These are phyloP conservation scores for Actinemys pallida DNA, from an alignment of 2,113 vertebrate species.

Conservation along the genomic window DNA sequence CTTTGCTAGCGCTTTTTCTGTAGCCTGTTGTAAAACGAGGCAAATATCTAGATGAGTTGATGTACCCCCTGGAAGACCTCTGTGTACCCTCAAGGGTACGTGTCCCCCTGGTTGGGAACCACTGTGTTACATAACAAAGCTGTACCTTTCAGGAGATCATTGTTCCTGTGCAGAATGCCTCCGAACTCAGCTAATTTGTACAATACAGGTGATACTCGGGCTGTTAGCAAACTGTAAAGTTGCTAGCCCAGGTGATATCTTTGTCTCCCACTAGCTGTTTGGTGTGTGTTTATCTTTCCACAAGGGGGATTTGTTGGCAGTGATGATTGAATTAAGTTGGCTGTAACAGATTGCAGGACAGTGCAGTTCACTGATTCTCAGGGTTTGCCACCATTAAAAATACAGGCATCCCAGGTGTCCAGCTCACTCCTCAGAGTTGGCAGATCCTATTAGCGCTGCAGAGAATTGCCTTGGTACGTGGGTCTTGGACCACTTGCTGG, in stretches of 20 bases:
- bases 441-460: fast-evolving
- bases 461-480: neutral
- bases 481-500: neutral
- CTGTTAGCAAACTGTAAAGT: neutral
- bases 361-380: neutral
- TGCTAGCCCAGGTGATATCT: neutral
- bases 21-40: too few relatives aligned
- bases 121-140: neutral
- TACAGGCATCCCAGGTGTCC: neutral
- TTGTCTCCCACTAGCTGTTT: neutral
- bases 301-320: neutral
- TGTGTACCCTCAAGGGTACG: too few relatives aligned
- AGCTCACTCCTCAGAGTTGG: neutral
- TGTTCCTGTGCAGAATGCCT: neutral
- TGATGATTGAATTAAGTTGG: neutral
- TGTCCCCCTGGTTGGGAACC: too few relatives aligned
- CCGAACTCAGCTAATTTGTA: neutral
- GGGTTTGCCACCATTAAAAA: neutral
- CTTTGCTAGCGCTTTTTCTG: too few relatives aligned
- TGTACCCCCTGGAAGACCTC: too few relatives aligned
- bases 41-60: too few relatives aligned
- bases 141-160: neutral
- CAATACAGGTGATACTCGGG: neutral
- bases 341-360: neutral
- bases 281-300: too few relatives aligned